phyloP scores from a whole-genome alignment of 1,140 invertebrate species.

The Sycobia sp. region DNA sequence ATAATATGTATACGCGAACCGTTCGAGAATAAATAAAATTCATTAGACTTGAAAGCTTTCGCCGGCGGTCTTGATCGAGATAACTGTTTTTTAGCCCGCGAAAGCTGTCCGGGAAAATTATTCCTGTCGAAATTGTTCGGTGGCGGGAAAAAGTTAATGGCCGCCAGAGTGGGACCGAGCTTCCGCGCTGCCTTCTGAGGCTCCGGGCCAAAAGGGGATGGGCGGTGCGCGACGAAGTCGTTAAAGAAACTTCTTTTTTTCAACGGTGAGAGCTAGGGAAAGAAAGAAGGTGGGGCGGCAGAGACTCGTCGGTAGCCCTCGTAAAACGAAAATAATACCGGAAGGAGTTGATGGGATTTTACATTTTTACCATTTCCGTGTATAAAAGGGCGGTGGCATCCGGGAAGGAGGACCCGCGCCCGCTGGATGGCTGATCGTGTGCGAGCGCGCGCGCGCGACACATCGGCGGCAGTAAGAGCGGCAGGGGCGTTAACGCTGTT shows the following conservation, averaged over 20 bases:
- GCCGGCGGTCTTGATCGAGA: too few relatives aligned
- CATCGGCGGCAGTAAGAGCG: background rate
- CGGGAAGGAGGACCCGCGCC: background rate
- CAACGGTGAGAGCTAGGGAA: background rate
- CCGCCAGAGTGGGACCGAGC: background rate
- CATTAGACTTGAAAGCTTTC: too few relatives aligned
- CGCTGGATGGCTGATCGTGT: too few relatives aligned
- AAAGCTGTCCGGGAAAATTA: too few relatives aligned
- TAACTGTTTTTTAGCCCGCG: too few relatives aligned
- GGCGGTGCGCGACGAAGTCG: constrained; percentile 10
- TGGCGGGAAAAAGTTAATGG: constrained; percentile 9
- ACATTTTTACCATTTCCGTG: constrained; percentile 8
- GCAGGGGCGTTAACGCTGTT: background rate
- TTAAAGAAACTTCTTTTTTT: constrained; percentile 10
- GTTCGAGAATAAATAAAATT: too few relatives aligned
- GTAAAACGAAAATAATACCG: constrained; percentile 24
- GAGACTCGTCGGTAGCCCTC: background rate
- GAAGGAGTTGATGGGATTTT: constrained; percentile 9
- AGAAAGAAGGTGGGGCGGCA: too few relatives aligned
- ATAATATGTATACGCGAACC: too few relatives aligned
- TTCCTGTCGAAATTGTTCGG: constrained; percentile 11
- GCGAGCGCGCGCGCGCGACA: too few relatives aligned
- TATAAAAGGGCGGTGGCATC: too few relatives aligned
- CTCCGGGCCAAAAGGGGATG: background rate
- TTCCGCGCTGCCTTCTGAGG: background rate